Base-by-base conservation (phyloP, 2,888 invertebrate genomes). In the Reticulitermes lucifugus region DNA sequence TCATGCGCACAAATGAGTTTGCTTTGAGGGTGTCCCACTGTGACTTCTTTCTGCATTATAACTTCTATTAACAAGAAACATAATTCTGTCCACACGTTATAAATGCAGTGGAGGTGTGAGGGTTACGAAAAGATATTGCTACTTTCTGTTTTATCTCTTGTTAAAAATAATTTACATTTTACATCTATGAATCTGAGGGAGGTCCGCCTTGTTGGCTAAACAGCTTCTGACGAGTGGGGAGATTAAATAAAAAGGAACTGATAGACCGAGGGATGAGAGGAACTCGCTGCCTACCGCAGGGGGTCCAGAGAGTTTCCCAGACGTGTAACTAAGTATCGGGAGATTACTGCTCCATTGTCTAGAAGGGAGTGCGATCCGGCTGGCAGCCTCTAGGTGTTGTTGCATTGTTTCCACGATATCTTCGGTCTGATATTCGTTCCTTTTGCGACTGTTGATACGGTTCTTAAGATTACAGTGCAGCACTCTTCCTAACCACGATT, bases 111-210 rank as follows among this genome's bases (percentile, higher is more conserved):
- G 10, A 77, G 77, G 77, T 77, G 77, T 77, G 77, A 77, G 77
- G 77, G 43, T 35, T 25, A n/a, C 7, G 43, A 77, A 77, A 77
- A 77, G 77, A 46, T 41, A 77, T 77, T 46, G 77, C 77, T 77
- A 77, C 77, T 77, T 77, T 46, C 77, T 77, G 77, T 21, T 77
- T 35, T 43, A 46, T 77, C 77, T 77, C 46, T 46, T 46, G 77
- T 77, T 77, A 6, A 51, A 73, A 77, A 77, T 77, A 77, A 77
- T 77, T 77, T 77, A 77, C 77, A 77, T 77, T 77, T 46, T 77
- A 77, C 77, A 77, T 77, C 77, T n/a, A 9, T 12, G n/a, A 77
- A 77, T 51, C 77, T 77, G 46, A 77, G 77, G 46, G 77, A 77
- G 77, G 77, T 77, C 73, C 41, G 18, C 21, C 73, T 71, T 35